These are phyloP conservation scores for Lathamus discolor DNA, from an alignment of 2,113 vertebrate genomes.

Conservation along the genomic window DNA sequence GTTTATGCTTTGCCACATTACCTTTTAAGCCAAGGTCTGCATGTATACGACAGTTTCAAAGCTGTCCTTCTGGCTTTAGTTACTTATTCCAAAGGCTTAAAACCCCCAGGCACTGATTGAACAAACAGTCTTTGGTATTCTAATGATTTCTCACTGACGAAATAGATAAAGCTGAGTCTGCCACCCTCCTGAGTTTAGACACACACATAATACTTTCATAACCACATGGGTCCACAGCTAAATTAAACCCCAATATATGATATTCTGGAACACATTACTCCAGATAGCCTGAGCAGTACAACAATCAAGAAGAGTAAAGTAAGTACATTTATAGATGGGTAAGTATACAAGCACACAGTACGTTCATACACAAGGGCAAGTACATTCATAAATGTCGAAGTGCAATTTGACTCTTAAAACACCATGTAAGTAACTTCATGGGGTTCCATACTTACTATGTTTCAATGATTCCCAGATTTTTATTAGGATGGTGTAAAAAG, in stretches of 20 bases:
- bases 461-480: slow-evolving; percentile 19
- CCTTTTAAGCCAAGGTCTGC: neutral
- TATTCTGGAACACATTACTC: neutral
- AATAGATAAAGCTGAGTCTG: neutral
- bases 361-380: neutral
- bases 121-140: neutral
- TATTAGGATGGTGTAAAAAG: neutral
- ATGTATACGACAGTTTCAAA: neutral
- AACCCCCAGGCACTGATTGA: neutral
- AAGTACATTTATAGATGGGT: neutral
- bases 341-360: neutral
- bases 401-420: neutral
- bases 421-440: neutral
- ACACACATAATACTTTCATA: neutral
- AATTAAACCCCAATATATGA: neutral
- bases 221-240: neutral
- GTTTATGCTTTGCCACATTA: neutral
- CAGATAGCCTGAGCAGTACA: neutral
- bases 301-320: neutral
- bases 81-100: neutral
- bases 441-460: neutral
- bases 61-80: neutral
- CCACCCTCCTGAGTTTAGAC: neutral
- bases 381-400: neutral
- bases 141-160: neutral